Percentiles rank a stretch among this genome's conserved stretches.
phyloP scores from a whole-genome alignment of 2,113 vertebrate genomes.

The Lynx canadensis region DNA sequence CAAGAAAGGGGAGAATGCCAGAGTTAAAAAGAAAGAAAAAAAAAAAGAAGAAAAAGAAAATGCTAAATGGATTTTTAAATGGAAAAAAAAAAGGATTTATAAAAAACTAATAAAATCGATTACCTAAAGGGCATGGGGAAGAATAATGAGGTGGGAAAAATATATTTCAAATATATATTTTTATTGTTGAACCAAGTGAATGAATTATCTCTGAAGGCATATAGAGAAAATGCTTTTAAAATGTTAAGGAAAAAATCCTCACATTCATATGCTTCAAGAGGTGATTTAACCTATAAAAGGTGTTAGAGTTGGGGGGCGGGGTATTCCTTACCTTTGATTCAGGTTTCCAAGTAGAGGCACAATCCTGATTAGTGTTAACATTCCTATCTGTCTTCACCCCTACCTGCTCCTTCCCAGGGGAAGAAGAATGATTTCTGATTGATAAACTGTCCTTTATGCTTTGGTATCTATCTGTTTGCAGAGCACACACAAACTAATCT shows the following conservation, averaged over 20 bases:
- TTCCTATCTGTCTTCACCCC: background rate
- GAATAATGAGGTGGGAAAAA: background rate
- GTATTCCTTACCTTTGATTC: background rate
- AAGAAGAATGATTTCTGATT: background rate
- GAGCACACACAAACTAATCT: background rate
- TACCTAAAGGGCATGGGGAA: background rate
- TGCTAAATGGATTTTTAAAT: background rate
- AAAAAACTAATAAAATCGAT: background rate
- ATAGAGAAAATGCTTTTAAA: background rate
- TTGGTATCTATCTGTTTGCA: background rate
- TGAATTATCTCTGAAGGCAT: background rate
- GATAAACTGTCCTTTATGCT: background rate
- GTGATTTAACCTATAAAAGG: background rate
- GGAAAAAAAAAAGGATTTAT: background rate
- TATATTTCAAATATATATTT: background rate
- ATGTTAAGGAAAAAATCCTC: background rate
- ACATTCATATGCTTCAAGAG: background rate
- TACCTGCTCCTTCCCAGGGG: background rate
- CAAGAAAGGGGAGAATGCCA: background rate
- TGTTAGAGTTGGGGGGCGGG: background rate
- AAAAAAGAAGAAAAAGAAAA: background rate
- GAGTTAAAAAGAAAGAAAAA: background rate
- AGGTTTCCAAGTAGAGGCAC: background rate
- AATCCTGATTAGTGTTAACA: background rate
- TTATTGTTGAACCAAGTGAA: background rate